Conservation (phyloP, 2,113 vertebrate species). For the Eudyptes chrysolophus region DNA sequence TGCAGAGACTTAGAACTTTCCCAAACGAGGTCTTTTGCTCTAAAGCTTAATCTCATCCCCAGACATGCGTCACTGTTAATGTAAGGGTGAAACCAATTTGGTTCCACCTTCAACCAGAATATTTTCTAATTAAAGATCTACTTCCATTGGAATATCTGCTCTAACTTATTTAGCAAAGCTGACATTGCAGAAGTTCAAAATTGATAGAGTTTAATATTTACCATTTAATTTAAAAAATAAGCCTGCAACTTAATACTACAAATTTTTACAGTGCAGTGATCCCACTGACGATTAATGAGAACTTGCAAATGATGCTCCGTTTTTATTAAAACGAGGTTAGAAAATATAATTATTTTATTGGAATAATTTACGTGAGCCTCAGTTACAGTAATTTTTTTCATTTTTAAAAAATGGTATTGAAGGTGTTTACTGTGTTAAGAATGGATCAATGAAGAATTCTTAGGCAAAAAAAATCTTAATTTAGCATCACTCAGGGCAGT, state of each 20-base stretch:
- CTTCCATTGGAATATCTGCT: neutral
- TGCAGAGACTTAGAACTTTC: neutral
- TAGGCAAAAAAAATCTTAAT: neutral
- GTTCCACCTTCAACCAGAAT: neutral
- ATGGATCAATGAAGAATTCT: neutral
- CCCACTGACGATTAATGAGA: neutral
- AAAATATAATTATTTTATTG: neutral
- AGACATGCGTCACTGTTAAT: neutral
- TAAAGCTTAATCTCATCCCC: neutral
- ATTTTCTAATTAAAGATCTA: neutral
- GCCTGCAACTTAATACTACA: neutral
- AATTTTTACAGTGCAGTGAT: neutral
- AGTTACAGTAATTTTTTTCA: neutral
- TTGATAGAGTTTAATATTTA: neutral
- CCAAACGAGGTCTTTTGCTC: neutral
- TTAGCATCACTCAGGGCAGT: neutral
- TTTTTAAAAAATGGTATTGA: neutral
- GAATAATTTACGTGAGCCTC: neutral
- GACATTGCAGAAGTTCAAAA: neutral
- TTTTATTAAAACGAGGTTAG: neutral
- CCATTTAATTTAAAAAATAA: slow-evolving; percentile 13
- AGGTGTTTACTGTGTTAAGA: neutral
- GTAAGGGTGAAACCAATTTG: neutral
- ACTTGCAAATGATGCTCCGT: neutral
- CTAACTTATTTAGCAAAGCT: neutral